Percentiles rank a stretch among this genome's conserved stretches.
Evolutionary conservation across 2,113 vertebrate species (phyloP).

Genomic region (Eudyptes chrysolophus): DNA sequence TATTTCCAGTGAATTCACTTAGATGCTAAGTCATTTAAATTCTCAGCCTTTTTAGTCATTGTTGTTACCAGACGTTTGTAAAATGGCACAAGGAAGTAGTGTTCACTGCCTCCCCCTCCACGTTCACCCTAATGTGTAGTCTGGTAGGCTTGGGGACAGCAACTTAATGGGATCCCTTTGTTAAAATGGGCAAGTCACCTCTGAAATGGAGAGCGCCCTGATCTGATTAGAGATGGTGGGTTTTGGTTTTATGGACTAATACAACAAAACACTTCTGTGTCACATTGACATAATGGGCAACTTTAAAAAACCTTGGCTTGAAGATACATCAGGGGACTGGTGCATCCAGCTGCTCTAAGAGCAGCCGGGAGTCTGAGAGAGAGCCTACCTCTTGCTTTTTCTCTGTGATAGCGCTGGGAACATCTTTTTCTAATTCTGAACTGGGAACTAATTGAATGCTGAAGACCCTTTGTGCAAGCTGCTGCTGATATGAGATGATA

Average conservation of each 20-base stretch:
- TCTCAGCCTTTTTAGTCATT: neutral
- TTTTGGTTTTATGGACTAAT: neutral
- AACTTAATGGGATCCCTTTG: neutral
- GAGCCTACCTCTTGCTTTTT: neutral
- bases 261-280: neutral
- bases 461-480: neutral
- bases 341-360: neutral
- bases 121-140: neutral
- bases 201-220: neutral
- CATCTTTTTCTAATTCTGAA: neutral
- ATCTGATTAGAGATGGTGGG: neutral
- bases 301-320: neutral
- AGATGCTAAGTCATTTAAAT: neutral
- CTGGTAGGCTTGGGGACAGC: neutral
- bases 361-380: neutral
- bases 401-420: neutral
- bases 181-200: neutral
- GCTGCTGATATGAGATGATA: neutral
- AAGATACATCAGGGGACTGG: neutral
- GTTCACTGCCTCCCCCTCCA: neutral
- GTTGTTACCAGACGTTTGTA: neutral
- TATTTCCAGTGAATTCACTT: conserved; percentile 26
- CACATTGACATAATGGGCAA: neutral
- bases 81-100: neutral
- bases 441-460: neutral